phyloP scores from a whole-genome alignment of 2,797 vertebrate species.

The Orientallactaga sibirica region DNA sequence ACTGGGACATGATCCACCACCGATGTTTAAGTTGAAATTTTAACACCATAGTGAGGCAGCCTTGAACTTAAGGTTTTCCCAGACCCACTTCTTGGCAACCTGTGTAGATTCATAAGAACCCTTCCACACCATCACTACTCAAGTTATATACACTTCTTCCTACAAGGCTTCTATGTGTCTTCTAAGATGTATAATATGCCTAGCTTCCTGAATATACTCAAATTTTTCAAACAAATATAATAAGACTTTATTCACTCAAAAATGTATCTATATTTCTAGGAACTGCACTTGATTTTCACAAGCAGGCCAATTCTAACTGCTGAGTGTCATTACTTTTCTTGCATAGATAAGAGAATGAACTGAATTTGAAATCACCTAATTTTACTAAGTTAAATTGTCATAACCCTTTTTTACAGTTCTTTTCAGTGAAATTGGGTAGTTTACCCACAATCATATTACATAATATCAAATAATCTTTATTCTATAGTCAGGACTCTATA shows the following conservation, averaged over 20 bases:
- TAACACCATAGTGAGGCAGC: neutral
- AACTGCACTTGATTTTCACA: neutral
- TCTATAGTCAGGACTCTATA: neutral
- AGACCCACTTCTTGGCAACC: neutral
- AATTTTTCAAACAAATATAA: conserved; percentile 12
- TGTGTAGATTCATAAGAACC: neutral
- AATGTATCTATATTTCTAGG: neutral
- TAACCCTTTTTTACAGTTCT: neutral
- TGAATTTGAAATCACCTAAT: neutral
- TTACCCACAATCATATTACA: neutral
- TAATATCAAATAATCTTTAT: conserved; percentile 41
- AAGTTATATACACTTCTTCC: neutral
- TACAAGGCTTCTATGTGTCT: neutral
- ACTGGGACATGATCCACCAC: neutral
- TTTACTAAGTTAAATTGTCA: neutral
- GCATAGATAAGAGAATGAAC: neutral
- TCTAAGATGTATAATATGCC: neutral
- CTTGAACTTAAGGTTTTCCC: neutral
- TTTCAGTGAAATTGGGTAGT: neutral
- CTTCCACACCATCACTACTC: neutral
- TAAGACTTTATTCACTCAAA: neutral
- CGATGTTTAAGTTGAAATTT: neutral
- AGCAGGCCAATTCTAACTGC: neutral
- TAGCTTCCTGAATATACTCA: conserved; percentile 25
- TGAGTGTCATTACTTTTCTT: neutral